Base-by-base conservation (phyloP, 92 coral and sea anemone species). In the Muricea muricata region DNA sequence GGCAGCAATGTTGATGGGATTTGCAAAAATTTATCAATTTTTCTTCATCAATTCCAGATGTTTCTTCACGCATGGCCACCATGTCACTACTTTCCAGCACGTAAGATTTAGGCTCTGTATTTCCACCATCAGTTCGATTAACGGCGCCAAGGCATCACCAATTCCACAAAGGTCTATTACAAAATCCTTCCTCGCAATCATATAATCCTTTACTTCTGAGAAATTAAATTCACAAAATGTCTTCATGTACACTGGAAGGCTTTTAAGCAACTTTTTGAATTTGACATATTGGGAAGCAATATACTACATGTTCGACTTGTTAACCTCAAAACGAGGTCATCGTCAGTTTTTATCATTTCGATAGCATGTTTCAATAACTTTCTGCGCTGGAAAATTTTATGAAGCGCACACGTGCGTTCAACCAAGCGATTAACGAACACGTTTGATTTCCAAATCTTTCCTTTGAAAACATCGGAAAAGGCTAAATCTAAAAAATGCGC, bases 101-200 rank as follows among this genome's bases (percentile, higher is more conserved):
- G 79, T 58, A 9, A 24, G 60, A 30, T 35, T 73, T 61, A 73
- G 42, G 46, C 37, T 46, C 46, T 69, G 75, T 35, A 69, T 33
- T 69, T 69, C 75, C 39, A 69, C 75, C 17, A 69, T 33, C 75
- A 69, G 33, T 26, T 69, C 75, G 10, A 69, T 32, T 50, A 69
- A 31, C 33, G 75, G 75, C 11, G 13, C 30, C 46, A 73, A 37
- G 46, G 46, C 46, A 23, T 73, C 79, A n/a, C 15, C 37, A 40
- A 73, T 61, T 17, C 79, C 79, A 46, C 79, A 73, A 29, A 73
- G 79, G 46, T 73, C 79, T 37, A 73, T n/a, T 17, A 73, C 32
- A 37, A 73, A 73, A 73, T 73, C 75, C 47, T 69, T n/a, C 12
- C 75, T 48, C 4, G 75, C 75, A 4, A 69, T 69, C 75, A 34